phyloP scores from a whole-genome alignment of 2,888 invertebrate species.

The Cylloceria caligata region DNA sequence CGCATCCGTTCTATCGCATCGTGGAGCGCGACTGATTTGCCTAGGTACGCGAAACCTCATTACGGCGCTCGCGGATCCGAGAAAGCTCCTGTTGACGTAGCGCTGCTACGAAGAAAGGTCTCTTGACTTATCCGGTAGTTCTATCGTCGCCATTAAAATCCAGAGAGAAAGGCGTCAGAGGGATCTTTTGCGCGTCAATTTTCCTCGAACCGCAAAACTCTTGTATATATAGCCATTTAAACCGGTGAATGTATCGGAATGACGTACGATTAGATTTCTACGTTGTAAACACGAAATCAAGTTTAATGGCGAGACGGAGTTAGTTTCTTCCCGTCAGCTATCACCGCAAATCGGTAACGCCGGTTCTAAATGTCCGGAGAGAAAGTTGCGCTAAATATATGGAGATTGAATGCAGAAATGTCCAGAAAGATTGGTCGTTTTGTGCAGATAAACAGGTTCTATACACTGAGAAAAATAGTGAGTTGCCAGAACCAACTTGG shows the following conservation, averaged over 20 bases:
- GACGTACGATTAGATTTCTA: conserved; percentile 14
- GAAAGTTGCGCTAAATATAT: conserved; percentile 61
- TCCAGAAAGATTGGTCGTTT: conserved; percentile 6
- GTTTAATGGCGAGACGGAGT: conserved; percentile 24
- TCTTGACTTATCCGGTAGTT: conserved; percentile 19
- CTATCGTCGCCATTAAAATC: conserved; percentile 68
- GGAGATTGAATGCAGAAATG: neutral
- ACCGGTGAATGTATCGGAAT: conserved; percentile 35
- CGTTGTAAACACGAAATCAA: conserved; percentile 34
- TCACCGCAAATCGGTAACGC: conserved; percentile 37
- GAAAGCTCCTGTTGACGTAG: conserved; percentile 19
- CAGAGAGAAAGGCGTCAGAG: conserved; percentile 81
- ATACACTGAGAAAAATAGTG: no score
- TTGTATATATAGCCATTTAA: neutral
- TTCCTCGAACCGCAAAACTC: neutral
- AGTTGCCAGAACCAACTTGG: no score
- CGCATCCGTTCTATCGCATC: neutral
- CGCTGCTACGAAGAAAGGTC: conserved; percentile 33
- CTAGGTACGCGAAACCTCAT: conserved; percentile 22
- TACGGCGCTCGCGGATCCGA: conserved; percentile 9
- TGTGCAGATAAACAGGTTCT: neutral
- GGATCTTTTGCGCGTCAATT: conserved; percentile 20
- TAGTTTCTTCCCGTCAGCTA: conserved; percentile 14
- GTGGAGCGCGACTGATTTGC: conserved; percentile 13
- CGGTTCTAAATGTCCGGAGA: conserved; percentile 45